Conservation (phyloP, 2,113 vertebrate species). For the Dromas ardeola region DNA sequence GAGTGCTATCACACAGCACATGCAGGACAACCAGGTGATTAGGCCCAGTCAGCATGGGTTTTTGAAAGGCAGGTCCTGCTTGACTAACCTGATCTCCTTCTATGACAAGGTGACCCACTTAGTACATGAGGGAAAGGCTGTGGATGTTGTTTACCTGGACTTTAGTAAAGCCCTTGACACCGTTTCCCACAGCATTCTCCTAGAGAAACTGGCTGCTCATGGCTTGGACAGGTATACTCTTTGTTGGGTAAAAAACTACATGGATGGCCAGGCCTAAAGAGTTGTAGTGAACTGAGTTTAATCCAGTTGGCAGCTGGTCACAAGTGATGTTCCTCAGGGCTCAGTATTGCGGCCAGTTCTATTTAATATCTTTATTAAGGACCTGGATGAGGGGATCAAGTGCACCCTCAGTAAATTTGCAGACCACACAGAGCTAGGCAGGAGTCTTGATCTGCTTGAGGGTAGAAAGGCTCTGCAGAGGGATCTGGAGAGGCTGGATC, state of each 20-base stretch:
- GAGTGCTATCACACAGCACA: fast-evolving
- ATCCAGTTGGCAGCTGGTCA: neutral
- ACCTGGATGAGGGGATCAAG: neutral
- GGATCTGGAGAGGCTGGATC: neutral
- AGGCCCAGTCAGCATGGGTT: neutral
- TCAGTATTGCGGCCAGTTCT: neutral
- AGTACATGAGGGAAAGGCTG: neutral
- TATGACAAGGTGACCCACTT: neutral
- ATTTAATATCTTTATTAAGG: neutral
- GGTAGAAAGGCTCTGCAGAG: neutral
- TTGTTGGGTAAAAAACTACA: neutral
- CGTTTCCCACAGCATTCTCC: neutral
- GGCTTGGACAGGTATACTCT: neutral
- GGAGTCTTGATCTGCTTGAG: fast-evolving
- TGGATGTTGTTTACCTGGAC: neutral
- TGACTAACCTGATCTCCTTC: neutral
- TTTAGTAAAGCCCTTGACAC: neutral
- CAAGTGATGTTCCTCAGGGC: neutral
- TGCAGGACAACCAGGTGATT: neutral
- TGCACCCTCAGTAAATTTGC: neutral
- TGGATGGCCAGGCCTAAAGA: neutral
- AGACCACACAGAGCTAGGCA: fast-evolving
- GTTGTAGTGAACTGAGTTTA: neutral
- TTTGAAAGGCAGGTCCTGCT: neutral
- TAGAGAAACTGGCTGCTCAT: neutral